phyloP scores from a whole-genome alignment of 2,888 invertebrate species.

The Coelinius sp. region DNA sequence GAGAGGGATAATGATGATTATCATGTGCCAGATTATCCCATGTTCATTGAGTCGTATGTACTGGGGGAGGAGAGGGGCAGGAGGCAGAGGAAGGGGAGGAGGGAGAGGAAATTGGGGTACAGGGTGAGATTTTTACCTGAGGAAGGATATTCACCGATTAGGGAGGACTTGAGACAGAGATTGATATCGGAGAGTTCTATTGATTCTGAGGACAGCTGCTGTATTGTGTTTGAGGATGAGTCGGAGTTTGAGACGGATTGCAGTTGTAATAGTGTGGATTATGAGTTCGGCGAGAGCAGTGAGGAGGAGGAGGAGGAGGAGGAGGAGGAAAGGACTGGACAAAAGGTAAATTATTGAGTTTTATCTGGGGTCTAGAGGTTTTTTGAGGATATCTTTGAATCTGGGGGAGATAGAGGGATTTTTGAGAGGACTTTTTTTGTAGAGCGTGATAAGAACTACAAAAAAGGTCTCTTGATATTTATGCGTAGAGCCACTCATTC shows the following conservation, averaged over 20 bases:
- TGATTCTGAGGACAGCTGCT: conserved; percentile 63
- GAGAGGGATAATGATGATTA: not conserved
- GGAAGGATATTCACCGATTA: conserved; percentile 23
- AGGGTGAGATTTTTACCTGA: conserved; percentile 51
- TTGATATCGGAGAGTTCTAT: conserved; percentile 59
- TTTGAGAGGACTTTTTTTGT: too few relatives aligned
- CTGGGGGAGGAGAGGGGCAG: conserved; percentile 44
- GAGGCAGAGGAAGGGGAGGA: conserved; percentile 34
- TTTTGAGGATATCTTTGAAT: too few relatives aligned
- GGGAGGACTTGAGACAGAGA: conserved; percentile 44
- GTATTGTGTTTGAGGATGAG: conserved; percentile 58
- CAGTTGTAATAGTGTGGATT: conserved; percentile 33
- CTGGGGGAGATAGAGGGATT: too few relatives aligned
- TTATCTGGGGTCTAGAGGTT: not conserved
- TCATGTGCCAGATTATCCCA: conserved; percentile 18
- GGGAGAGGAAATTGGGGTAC: conserved; percentile 29
- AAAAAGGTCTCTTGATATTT: too few relatives aligned
- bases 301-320: conserved; percentile 33
- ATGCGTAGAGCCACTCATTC: too few relatives aligned
- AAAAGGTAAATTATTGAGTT: not conserved
- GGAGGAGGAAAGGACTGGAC: conserved; percentile 5
- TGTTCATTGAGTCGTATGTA: conserved; percentile 40
- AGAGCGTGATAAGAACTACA: too few relatives aligned
- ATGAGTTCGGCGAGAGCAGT: conserved; percentile 38
- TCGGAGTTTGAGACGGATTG: conserved; percentile 51